Conservation (phyloP, 2,888 invertebrate genomes). For the Eilema depressum region DNA sequence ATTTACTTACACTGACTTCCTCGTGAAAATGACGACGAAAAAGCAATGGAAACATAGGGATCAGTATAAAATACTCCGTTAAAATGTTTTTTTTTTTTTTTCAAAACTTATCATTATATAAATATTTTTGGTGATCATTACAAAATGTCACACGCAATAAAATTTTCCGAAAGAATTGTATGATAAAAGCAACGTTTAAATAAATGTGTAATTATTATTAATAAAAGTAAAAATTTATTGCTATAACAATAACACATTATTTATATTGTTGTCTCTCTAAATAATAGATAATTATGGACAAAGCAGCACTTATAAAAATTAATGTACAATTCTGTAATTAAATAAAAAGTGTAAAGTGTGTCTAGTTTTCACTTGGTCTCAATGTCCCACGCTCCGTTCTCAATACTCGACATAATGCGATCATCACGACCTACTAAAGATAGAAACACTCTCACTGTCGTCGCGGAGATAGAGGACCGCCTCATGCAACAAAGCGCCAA, state of each 20-base stretch:
- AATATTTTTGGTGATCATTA: neutral
- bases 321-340: conserved; percentile 19
- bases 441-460: conserved; percentile 81
- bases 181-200: neutral
- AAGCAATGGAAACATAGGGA: too few relatives aligned
- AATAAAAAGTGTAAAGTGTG: conserved; percentile 33
- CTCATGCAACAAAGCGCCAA: conserved; percentile 51
- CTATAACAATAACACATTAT: too few relatives aligned
- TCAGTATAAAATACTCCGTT: too few relatives aligned
- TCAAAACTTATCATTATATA: too few relatives aligned
- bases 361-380: conserved; percentile 69
- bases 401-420: conserved; percentile 55
- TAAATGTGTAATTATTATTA: neutral
- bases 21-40: too few relatives aligned
- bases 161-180: neutral
- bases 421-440: conserved; percentile 77
- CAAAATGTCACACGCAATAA: neutral
- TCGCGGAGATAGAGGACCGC: conserved; percentile 49
- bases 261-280: neutral
- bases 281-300: neutral
- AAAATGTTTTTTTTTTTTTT: too few relatives aligned
- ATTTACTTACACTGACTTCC: too few relatives aligned
- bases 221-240: neutral
- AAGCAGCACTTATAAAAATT: neutral
- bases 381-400: conserved; percentile 59